Evolutionary conservation across 2,113 vertebrate genomes (phyloP).

Genomic region (Donacobius atricapilla): DNA sequence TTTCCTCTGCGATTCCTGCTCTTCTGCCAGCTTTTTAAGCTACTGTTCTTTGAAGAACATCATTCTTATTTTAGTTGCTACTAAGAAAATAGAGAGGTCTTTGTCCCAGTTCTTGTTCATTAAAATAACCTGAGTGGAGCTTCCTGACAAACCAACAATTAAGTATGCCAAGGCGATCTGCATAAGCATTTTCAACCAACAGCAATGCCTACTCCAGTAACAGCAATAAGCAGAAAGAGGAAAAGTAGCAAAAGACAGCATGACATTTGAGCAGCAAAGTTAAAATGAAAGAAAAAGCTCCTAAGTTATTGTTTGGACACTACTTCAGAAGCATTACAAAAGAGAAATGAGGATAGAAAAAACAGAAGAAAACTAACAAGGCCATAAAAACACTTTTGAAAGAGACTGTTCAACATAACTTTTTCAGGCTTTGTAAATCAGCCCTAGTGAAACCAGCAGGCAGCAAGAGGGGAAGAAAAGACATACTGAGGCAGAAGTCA

Average conservation of each 20-base stretch:
- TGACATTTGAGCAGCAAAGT: not conserved
- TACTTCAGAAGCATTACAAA: not conserved
- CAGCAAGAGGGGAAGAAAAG: not conserved
- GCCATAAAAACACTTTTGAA: not conserved
- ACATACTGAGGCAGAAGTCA: not conserved
- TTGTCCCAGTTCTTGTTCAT: not conserved
- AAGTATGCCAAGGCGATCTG: not conserved
- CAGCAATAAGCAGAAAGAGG: not conserved
- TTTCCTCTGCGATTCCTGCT: not conserved
- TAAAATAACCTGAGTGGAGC: not conserved
- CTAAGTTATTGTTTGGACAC: not conserved
- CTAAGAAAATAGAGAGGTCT: not conserved
- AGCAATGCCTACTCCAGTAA: not conserved
- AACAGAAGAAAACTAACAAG: not conserved
- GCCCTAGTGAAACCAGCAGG: not conserved
- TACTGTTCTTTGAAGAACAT: not conserved
- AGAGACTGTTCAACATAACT: not conserved
- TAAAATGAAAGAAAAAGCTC: not conserved
- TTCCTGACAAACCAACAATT: not conserved
- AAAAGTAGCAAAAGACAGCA: not conserved
- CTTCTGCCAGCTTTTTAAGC: not conserved
- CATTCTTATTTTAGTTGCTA: not conserved
- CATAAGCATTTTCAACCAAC: not conserved
- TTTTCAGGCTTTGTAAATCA: not conserved
- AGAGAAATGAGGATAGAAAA: not conserved